These are phyloP conservation scores for Actinemys pallida DNA, from an alignment of 2,113 vertebrate species.

Conservation along the genomic window DNA sequence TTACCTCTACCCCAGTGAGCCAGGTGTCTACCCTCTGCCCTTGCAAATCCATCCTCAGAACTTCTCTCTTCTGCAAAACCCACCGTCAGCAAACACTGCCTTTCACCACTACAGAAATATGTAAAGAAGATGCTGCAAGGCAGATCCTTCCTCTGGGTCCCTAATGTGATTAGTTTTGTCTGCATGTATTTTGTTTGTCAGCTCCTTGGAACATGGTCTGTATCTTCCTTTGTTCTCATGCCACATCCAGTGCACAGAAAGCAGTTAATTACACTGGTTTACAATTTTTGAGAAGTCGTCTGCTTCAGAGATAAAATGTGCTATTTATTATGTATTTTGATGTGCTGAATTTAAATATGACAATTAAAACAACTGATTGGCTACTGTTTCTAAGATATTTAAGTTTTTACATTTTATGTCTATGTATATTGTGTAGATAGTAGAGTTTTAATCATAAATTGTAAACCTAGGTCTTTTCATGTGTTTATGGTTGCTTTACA, in stretches of 20 bases:
- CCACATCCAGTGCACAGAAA: not conserved
- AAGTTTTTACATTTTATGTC: no score
- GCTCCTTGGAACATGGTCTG: not conserved
- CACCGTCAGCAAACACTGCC: not conserved
- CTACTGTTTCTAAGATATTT: no score
- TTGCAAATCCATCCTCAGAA: not conserved
- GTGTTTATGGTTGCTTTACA: no score
- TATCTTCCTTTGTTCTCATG: not conserved
- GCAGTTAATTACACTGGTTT: not conserved
- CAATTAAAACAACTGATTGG: no score
- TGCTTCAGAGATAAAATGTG: no score
- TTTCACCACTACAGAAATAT: not conserved
- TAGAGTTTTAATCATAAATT: no score
- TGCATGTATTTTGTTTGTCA: not conserved
- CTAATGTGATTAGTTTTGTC: not conserved
- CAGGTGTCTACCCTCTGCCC: not conserved
- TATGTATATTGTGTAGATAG: no score
- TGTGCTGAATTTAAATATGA: no score
- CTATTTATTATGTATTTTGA: no score
- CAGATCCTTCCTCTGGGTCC: not conserved
- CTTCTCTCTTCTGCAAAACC: not conserved
- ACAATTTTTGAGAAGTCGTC: no score
- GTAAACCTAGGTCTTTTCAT: no score
- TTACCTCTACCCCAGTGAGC: fast-evolving
- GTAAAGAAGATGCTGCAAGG: not conserved